phyloP scores from a whole-genome alignment of 2,113 vertebrate species.

The Macheiramphus alcinus region DNA sequence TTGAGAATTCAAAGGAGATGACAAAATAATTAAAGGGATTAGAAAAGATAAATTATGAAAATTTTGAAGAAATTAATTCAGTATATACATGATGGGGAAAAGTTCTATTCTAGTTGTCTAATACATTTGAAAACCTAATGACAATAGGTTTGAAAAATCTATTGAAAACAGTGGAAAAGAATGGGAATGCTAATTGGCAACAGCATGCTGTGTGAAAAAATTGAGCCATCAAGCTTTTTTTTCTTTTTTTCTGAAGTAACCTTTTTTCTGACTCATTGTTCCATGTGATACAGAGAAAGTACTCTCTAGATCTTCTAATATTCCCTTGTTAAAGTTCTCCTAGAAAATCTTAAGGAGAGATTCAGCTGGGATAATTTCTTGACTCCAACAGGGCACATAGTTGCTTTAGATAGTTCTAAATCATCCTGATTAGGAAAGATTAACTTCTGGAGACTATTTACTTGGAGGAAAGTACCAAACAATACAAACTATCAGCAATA shows the following conservation, averaged over 20 bases:
- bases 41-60: not conserved
- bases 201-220: not conserved
- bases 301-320: not conserved
- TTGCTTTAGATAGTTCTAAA: not conserved
- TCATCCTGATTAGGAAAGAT: not conserved
- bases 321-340: not conserved
- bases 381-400: not conserved
- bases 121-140: not conserved
- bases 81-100: not conserved
- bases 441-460: not conserved
- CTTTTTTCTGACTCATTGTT: not conserved
- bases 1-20: not conserved
- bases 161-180: not conserved
- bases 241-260: not conserved
- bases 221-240: not conserved
- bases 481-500: not conserved
- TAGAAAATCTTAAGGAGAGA: not conserved
- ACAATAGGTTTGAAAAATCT: not conserved
- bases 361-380: not conserved
- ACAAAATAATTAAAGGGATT: slow-evolving; percentile 16
- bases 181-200: not conserved
- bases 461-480: not conserved
- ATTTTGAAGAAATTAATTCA: not conserved
- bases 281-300: not conserved
- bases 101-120: not conserved